Evolutionary conservation across 2,888 invertebrate species (phyloP).

Genomic region (Tridacna crocea): DNA sequence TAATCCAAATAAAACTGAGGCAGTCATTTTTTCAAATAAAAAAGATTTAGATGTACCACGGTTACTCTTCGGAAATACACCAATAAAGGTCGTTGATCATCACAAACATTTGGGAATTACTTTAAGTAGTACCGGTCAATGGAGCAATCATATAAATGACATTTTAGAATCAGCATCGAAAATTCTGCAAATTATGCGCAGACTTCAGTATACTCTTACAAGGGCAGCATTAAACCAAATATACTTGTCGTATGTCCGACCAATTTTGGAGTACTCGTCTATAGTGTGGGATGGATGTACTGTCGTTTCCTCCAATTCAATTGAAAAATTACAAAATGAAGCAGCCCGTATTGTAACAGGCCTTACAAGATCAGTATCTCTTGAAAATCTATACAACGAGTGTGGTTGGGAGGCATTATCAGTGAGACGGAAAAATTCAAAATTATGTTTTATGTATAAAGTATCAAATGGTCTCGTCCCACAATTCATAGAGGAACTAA

Average conservation of each 20-base stretch:
- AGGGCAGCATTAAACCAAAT: conserved; percentile 15
- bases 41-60: not conserved
- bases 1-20: no score
- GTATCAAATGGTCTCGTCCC: not conserved
- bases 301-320: not conserved
- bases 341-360: conserved; percentile 34
- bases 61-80: not conserved
- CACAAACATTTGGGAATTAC: conserved; percentile 22
- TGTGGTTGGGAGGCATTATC: conserved; percentile 27
- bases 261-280: conserved; percentile 14
- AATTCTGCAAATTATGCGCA: conserved; percentile 30
- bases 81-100: not conserved
- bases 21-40: no score
- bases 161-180: conserved; percentile 28
- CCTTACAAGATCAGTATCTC: conserved; percentile 27
- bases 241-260: conserved; percentile 10
- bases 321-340: conserved; percentile 35
- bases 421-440: conserved; percentile 24
- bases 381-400: conserved; percentile 16
- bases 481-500: not conserved
- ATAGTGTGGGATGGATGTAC: conserved; percentile 20
- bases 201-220: conserved; percentile 4
- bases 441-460: not conserved
- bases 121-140: conserved; percentile 21
- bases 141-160: conserved; percentile 31